These are phyloP conservation scores for Glaucopsyche alexis DNA, from an alignment of 2,888 invertebrate species.

Conservation along the genomic window DNA sequence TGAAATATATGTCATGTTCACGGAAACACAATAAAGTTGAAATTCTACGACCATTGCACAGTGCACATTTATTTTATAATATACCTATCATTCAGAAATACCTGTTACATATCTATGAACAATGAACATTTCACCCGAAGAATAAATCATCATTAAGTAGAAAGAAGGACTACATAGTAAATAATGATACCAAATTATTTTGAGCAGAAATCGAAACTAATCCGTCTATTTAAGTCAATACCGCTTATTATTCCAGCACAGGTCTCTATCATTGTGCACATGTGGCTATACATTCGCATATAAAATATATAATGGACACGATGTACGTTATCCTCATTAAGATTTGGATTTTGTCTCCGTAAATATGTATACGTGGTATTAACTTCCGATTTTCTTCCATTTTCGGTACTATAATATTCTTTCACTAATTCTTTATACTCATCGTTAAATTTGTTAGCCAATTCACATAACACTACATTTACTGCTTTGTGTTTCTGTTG, in stretches of 20 bases:
- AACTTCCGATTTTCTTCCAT: too few species aligned
- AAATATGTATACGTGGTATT: background rate
- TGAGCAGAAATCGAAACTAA: slow-evolving; percentile 66
- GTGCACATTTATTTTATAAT: too few species aligned
- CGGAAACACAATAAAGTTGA: too few species aligned
- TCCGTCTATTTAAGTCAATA: slow-evolving; percentile 66
- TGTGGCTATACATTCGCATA: slow-evolving; percentile 54
- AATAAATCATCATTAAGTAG: too few species aligned
- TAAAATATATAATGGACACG: slow-evolving; percentile 54
- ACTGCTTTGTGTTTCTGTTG: slow-evolving; percentile 58
- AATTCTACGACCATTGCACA: too few species aligned
- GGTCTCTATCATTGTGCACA: slow-evolving; percentile 54
- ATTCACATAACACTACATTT: slow-evolving; percentile 51
- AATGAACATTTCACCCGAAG: too few species aligned
- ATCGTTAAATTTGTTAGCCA: slow-evolving; percentile 58
- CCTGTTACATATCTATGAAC: too few species aligned
- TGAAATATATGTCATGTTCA: too few species aligned
- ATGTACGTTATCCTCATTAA: background rate
- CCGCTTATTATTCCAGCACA: slow-evolving; percentile 65
- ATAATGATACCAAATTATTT: slow-evolving; percentile 28
- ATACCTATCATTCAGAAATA: too few species aligned
- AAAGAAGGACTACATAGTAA: background rate
- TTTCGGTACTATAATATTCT: background rate
- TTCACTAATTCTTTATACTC: slow-evolving; percentile 47
- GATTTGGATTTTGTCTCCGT: background rate